Conservation (phyloP, 2,888 invertebrate species). For the Selenia dentaria region DNA sequence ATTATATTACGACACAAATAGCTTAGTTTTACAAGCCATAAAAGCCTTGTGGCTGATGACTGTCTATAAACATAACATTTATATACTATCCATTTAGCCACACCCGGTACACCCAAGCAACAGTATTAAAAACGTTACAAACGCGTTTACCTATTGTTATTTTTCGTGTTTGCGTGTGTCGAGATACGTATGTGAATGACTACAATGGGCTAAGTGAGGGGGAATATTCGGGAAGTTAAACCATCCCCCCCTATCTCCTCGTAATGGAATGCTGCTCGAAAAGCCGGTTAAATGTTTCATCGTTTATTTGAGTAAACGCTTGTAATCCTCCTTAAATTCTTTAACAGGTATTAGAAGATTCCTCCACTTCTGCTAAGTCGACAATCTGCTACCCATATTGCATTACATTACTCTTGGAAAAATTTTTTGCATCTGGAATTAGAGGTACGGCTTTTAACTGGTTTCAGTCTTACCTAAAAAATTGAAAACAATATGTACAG, state of each 20-base stretch:
- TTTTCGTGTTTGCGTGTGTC: not conserved
- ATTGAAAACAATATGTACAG: too few species aligned
- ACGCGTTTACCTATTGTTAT: not conserved
- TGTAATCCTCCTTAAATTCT: not conserved
- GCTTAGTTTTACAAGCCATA: too few species aligned
- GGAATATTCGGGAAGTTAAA: not conserved
- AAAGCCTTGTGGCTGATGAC: too few species aligned
- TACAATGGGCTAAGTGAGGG: not conserved
- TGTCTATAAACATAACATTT: not conserved
- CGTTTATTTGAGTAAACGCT: not conserved
- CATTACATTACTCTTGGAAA: too few species aligned
- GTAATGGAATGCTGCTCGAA: too few species aligned
- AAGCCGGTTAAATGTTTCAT: not conserved
- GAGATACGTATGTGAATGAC: not conserved
- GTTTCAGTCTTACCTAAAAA: too few species aligned
- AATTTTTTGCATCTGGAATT: too few species aligned
- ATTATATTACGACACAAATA: too few species aligned
- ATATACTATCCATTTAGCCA: conserved; percentile 6
- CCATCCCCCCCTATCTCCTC: not conserved
- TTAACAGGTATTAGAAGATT: not conserved
- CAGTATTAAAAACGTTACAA: not conserved
- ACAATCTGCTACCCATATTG: too few species aligned
- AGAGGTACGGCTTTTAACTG: too few species aligned
- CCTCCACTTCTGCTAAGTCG: too few species aligned
- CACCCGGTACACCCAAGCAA: not conserved